Evolutionary conservation across 2,113 vertebrate species (phyloP).

Genomic region (Brachionichthys hirsutus): DNA sequence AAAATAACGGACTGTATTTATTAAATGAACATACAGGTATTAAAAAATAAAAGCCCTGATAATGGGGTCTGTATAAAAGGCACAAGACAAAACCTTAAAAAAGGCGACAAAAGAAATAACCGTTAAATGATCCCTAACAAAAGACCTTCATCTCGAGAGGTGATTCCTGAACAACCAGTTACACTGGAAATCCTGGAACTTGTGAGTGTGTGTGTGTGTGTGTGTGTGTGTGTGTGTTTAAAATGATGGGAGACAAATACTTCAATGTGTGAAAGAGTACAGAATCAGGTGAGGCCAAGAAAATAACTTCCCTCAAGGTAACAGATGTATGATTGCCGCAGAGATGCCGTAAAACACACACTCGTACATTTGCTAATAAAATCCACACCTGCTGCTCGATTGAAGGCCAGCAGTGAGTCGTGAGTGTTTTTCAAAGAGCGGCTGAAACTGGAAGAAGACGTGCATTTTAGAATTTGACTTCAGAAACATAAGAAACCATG

Average conservation of each 20-base stretch:
- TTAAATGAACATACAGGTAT: too few species aligned
- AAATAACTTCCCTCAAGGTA: conserved; percentile 11
- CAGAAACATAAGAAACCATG: conserved; percentile 16
- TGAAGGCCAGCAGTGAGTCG: conserved; percentile 31
- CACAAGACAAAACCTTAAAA: too few species aligned
- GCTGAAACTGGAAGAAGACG: conserved; percentile 14
- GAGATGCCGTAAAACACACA: conserved; percentile 49
- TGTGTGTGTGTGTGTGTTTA: too few species aligned
- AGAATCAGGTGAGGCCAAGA: conserved; percentile 39
- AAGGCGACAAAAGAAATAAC: too few species aligned
- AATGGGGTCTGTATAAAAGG: too few species aligned
- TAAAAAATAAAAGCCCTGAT: too few species aligned
- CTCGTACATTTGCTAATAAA: conserved; percentile 44
- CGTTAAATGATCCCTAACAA: too few species aligned
- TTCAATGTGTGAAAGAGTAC: conserved; percentile 28
- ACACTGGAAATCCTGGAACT: too few species aligned
- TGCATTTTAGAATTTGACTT: conserved; percentile 10
- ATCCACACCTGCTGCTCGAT: conserved; percentile 33
- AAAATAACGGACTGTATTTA: too few species aligned
- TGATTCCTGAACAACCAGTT: too few species aligned
- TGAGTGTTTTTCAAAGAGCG: conserved; percentile 28
- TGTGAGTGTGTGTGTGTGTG: too few species aligned
- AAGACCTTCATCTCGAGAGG: too few species aligned
- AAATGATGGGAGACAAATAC: conserved; percentile 5
- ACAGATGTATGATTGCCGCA: conserved; percentile 34